Evolutionary conservation across 2,888 invertebrate species (phyloP).

Genomic region (Acholoe squamosa): DNA sequence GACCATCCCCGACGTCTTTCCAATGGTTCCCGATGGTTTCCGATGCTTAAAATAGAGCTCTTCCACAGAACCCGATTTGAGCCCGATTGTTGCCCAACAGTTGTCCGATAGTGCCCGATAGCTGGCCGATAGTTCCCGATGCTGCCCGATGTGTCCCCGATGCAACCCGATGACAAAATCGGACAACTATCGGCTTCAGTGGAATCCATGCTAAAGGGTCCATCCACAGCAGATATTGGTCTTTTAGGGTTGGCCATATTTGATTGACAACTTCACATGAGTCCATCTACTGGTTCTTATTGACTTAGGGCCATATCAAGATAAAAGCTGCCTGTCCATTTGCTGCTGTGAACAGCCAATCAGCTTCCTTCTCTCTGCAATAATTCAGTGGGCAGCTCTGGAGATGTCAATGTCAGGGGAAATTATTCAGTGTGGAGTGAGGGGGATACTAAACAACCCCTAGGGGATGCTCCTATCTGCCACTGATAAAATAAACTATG

Average conservation of each 20-base stretch:
- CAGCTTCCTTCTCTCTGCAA: slow-evolving; percentile 29
- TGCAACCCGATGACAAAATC: neutral
- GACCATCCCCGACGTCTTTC: no score
- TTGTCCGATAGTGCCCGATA: no score
- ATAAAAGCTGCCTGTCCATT: slow-evolving; percentile 7
- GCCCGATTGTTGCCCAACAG: no score
- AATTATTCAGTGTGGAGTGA: neutral
- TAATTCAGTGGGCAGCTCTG: neutral
- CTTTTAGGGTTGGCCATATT: neutral
- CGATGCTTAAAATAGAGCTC: no score
- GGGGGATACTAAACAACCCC: neutral
- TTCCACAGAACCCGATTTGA: no score
- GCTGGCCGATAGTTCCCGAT: no score
- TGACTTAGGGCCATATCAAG: neutral
- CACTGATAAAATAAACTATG: no score
- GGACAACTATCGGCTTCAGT: no score
- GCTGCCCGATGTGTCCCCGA: no score
- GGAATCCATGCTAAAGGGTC: no score
- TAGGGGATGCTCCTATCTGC: no score
- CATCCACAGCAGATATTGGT: neutral
- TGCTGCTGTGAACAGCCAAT: slow-evolving; percentile 20
- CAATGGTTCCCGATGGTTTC: no score
- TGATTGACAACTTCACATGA: slow-evolving; percentile 35
- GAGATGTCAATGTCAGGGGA: neutral
- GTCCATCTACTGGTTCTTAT: neutral